Evolutionary conservation across 2,888 invertebrate genomes (phyloP).

Genomic region (Smittia aterrima): DNA sequence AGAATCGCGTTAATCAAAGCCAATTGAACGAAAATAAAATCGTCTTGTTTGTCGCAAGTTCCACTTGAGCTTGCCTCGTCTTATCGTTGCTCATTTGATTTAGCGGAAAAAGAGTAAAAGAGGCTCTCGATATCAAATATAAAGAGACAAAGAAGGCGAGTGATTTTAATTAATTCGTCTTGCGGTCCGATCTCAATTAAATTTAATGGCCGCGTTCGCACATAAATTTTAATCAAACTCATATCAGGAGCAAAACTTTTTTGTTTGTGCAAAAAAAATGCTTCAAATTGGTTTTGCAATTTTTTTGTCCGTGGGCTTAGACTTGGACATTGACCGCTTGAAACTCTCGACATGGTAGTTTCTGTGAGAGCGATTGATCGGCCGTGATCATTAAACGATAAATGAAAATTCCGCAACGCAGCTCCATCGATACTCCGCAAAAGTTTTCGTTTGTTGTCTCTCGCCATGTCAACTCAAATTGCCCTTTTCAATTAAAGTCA

Average conservation of each 20-base stretch:
- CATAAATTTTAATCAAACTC: conserved; percentile 38
- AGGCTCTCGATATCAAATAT: background rate
- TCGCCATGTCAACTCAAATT: conserved; percentile 15
- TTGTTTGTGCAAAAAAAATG: background rate
- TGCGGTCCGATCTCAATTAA: conserved; percentile 30
- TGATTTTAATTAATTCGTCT: conserved; percentile 32
- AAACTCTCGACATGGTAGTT: too few species aligned
- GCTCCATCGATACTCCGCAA: too few species aligned
- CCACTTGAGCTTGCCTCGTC: background rate
- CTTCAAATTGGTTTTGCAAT: background rate
- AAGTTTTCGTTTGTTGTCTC: background rate
- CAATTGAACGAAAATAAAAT: conserved; percentile 26
- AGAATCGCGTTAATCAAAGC: conserved; percentile 24
- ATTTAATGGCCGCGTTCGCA: background rate
- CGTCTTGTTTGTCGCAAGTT: background rate
- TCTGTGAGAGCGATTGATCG: too few species aligned
- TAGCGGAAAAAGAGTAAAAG: background rate
- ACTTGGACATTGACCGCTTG: too few species aligned
- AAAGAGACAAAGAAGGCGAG: background rate
- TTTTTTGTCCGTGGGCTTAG: background rate
- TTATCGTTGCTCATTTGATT: conserved; percentile 15
- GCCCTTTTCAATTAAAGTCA: conserved; percentile 33
- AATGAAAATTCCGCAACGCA: too few species aligned
- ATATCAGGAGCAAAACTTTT: conserved; percentile 19
- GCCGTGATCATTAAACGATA: too few species aligned